Base-by-base conservation (phyloP, 2,888 invertebrate species). In the Calameuta pallipes region DNA sequence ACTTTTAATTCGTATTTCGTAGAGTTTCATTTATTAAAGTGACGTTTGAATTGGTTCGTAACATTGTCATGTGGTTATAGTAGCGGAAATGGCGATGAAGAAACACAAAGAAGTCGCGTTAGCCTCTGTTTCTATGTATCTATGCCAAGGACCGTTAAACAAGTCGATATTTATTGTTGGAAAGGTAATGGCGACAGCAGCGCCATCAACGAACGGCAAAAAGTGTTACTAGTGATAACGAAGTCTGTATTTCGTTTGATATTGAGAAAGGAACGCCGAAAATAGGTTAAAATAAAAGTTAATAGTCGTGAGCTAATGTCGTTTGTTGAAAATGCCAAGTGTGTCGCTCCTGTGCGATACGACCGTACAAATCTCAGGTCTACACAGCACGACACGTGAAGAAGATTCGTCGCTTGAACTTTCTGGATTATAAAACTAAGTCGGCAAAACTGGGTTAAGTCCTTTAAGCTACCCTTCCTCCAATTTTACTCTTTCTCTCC, bases 401-500 rank as follows among this genome's bases (percentile, higher is more conserved):
- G 56, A 9, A 56, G 56, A 15, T 56, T 56, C 56, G 56, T 56
- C 23, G 56, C 23, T 56, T 23, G 23, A 56, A 56, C 56, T 23
- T 56, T 56, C 23, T 56, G 23, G 56, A 23, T 56, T 56, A 56
- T 56, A 56, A 56, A 56, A 41, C 41, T 41, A 41, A 41, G 70
- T 33, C 13, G 33, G 31, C 15, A 34, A 30, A 71, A 71, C 71
- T 71, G 71, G 71, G 71, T 71, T 71, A 31, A 71, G 71, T 71
- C 71, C 33, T 71, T 71, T 34, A 34, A 71, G 71, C 34, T 31
- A 71, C 71, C 71, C 56, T 56, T 56, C 56, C 56, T 23, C 23
- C 9, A 56, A 37, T 15, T 37, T 15, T 37, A 4, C 56, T 23
- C 56, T 1, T 15, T 23, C 1, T 2, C 23, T 56, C 15, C 15